Base-by-base conservation (phyloP, 1,140 invertebrate genomes). In the Paraescarpia echinospica region DNA sequence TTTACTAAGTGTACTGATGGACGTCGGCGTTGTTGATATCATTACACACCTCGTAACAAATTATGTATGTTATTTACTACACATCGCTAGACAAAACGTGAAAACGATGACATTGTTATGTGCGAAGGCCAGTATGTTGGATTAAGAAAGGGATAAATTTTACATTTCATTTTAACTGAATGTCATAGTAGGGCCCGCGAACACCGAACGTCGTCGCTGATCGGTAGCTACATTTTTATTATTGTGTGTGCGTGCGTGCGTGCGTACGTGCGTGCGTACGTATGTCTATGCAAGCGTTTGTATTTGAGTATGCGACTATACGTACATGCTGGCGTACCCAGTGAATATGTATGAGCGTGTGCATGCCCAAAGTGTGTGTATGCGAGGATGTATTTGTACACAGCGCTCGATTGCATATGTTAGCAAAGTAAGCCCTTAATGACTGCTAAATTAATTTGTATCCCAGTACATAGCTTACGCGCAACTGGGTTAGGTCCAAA, bases 381-480 rank as follows among this genome's bases (percentile, higher is more conserved):
- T 27, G 59, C 27, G 59, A 14, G 59, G 8, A 27, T 27, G 59
- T 77, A 0, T 27, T 2, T 27, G 27, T 31, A 18, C 27, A 18
- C 59, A 27, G 59, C 27, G 59, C 27, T 77, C 27, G 59, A 77
- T 77, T 77, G 59, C 59, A 77, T 27, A 77, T 77, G 22, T 77
- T 77, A 77, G 59, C 59, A 31, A 77, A 18, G 59, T 77, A 77
- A 77, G 59, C 59, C 59, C 59, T 77, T 77, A 77, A 77, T 77
- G 59, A 77, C 59, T 77, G 59, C 59, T 77, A 77, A 77, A 77
- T 77, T 77, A 77, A 77, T 77, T 14, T 77, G 59, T 77, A 77
- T 27, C 59, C 22, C 22, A 77, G 14, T 2, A 18, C 59, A 14
- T 12, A 27, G 14, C 22, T 14, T 2, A 77, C 8, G 59, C 59